Conservation (phyloP, 2,797 vertebrate species). For the Lacerta viridis region DNA sequence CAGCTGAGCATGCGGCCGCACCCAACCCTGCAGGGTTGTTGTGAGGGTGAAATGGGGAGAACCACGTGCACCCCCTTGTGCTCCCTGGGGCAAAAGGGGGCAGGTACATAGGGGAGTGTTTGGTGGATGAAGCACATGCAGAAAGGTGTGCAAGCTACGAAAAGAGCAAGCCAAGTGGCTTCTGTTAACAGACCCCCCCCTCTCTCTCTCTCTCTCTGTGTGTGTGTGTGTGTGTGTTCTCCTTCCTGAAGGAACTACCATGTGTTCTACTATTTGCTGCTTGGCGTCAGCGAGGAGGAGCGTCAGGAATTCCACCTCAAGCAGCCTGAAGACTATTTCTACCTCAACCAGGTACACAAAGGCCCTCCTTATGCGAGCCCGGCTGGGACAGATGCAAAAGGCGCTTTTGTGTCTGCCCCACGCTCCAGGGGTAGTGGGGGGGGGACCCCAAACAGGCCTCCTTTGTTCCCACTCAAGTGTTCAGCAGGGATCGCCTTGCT, state of each 20-base stretch:
- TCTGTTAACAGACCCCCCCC: neutral
- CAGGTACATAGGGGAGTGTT: too few relatives aligned
- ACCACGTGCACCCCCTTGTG: too few relatives aligned
- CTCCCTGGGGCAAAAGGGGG: too few relatives aligned
- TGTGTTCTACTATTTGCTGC: constrained; percentile 97
- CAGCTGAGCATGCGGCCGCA: too few relatives aligned
- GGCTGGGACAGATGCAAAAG: neutral
- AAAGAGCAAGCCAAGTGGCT: neutral
- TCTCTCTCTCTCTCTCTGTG: neutral
- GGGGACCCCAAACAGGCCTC: neutral
- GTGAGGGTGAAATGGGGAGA: too few relatives aligned
- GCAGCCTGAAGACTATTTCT: constrained; percentile 96
- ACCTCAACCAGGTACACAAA: constrained; percentile 96
- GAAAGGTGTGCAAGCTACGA: too few relatives aligned
- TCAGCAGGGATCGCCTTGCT: neutral
- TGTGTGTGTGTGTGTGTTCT: neutral
- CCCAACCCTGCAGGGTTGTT: too few relatives aligned
- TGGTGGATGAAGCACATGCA: too few relatives aligned
- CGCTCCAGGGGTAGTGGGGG: neutral
- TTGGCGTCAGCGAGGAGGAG: constrained; percentile 92
- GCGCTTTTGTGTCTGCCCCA: neutral
- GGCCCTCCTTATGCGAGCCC: neutral
- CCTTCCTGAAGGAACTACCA: constrained; percentile 92
- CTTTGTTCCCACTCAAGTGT: neutral
- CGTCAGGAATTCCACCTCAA: constrained; percentile 93